Evolutionary conservation across 2,888 invertebrate species (phyloP).

Genomic region (Pyrrhia umbra): DNA sequence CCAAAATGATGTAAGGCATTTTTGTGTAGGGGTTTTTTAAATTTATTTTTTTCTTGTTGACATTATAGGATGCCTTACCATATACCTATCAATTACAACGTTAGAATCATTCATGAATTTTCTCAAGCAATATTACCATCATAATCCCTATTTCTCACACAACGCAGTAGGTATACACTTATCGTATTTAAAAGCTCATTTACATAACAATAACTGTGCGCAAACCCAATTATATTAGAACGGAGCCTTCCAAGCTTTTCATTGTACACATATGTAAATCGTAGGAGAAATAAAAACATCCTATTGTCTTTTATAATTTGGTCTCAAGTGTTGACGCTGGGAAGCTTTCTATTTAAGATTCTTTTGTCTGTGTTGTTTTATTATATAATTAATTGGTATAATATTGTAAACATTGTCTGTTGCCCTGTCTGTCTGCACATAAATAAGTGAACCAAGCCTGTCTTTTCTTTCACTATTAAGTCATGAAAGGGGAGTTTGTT

Average conservation of each 20-base stretch:
- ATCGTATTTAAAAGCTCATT: slow-evolving; percentile 35
- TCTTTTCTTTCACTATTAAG: no score
- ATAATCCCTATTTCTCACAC: neutral
- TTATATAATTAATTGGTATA: neutral
- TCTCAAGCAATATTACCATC: neutral
- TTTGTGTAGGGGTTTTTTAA: no score
- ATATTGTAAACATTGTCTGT: neutral
- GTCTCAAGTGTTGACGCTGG: slow-evolving; percentile 24
- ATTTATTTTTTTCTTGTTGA: neutral
- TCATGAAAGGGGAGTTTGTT: no score
- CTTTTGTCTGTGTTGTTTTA: slow-evolving; percentile 3
- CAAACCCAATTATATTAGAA: slow-evolving; percentile 54
- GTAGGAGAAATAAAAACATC: slow-evolving; percentile 28
- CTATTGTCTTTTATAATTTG: slow-evolving; percentile 45
- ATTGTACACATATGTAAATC: slow-evolving; percentile 36
- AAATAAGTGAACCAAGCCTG: no score
- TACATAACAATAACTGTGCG: slow-evolving; percentile 57
- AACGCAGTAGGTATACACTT: neutral
- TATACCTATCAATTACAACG: neutral
- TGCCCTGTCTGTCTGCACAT: no score
- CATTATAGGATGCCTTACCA: neutral
- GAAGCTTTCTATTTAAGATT: neutral
- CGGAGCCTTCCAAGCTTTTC: slow-evolving; percentile 14
- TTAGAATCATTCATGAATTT: neutral
- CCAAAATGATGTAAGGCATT: no score